Evolutionary conservation across 2,888 invertebrate genomes (phyloP), one percentile per base, ranked within the genome.

Genomic region (Augochlorella aurata): DNA sequence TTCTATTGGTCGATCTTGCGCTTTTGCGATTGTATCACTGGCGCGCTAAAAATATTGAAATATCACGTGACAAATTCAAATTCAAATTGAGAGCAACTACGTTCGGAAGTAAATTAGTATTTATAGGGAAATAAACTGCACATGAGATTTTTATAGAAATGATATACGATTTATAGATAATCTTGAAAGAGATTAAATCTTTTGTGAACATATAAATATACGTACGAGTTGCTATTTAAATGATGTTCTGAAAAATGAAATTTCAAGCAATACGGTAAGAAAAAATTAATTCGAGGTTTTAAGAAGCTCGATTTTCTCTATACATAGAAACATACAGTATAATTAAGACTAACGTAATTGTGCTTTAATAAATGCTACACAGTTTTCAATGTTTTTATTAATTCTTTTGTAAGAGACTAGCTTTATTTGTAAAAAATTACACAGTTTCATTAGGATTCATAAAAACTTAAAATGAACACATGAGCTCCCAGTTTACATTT

Each of bases 381-480:
- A 49, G 61, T 72, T 52, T 73, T 69, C 58, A 63, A 80, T 76
- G 74, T 61, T 67, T 65, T 24, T 74, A 10, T 75, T 52, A 12
- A 52, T 76, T 47, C 50, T 61, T 58, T 66, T 78, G 38, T 49
- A 81, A 74, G 73, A 72, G 77, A 85, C 75, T 85, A 85, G 78
- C 50, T 80, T 77, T 81, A 74, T 65, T 74, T 66, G 52, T 77
- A 61, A 77, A 74, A 52, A 74, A 52, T 75, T 66, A 66, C 49
- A 66, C 45, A 79, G 54, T 49, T 76, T 74, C 73, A 38, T 63
- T 54, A 74, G 49, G 52, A 67, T 21, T 70, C 47, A 49, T n/a
- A 71, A 74, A 61, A 74, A 61, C 65, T 70, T 72, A 74, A 61
- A 70, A 29, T 74, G 67, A 70, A 77, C 63, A 74, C n/a, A 68